Base-by-base conservation (phyloP, 2,888 invertebrate genomes). In the Leptogaster cylindrica region DNA sequence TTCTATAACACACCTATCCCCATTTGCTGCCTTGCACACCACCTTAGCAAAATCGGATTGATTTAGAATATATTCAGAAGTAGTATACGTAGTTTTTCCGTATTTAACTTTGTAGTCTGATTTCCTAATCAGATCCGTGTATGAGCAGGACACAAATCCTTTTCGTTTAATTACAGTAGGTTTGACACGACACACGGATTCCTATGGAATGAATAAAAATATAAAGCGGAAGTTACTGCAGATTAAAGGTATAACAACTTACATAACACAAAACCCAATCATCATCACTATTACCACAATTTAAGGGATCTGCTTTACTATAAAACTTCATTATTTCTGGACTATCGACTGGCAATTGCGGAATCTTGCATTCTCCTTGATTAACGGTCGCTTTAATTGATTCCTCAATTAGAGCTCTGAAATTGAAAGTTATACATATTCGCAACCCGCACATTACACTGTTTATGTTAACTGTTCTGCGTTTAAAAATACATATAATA, bases 231-330 rank as follows among this genome's bases (percentile, higher is more conserved):
- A n/a, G 28, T 7, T 4, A 1, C 18, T 10, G 2, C 46, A 27
- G 1, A 27, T 27, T 27, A 39, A 8, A 28, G 39, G 8, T 14
- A 33, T 25, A 14, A 12, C 4, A n/a, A 25, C 46, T 84, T 77
- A 91, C 91, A 76, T 86, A 84, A 72, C 91, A 89, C 73, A 83
- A 84, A 1, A 94, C 91, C 95, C 95, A 95, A 77, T 93, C 89
- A 33, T 81, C 84, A 70, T 79, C 84, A 5, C 67, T 71, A 75
- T 75, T 79, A 8, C 83, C 83, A 76, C 95, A 95, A 10, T 83
- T 79, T 2, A 94, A 81, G 67, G 75, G 74, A 0, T 86, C 85
- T 0, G 87, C 84, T 8, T 84, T 77, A 71, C 85, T 83, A 68
- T 92, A 86, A 73, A 89, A 92, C 76, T 87, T 86, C 80, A 87